phyloP scores from a whole-genome alignment of 1,140 invertebrate species.

The Chironomus striatipennis region DNA sequence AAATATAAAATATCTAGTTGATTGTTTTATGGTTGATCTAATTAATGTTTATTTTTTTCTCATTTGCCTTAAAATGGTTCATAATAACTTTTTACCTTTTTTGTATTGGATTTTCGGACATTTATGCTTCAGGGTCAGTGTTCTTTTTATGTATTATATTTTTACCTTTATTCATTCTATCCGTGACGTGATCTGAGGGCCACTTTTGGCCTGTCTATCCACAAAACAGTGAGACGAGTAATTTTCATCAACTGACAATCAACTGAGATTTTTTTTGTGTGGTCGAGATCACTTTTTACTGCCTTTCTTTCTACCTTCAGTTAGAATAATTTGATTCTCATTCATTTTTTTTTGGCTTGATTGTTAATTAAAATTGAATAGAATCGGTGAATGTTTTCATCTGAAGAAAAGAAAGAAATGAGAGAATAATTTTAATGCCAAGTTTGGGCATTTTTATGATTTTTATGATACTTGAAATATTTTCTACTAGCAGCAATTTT shows the following conservation, averaged over 20 bases:
- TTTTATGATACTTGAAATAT: no score
- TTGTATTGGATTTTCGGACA: neutral
- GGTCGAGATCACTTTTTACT: neutral
- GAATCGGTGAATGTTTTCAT: constrained; percentile 2
- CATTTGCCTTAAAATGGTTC: neutral
- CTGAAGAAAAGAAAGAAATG: no score
- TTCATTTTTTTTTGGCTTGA: constrained; percentile 1
- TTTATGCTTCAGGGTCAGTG: constrained; percentile 6
- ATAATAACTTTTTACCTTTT: neutral
- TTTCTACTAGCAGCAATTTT: neutral
- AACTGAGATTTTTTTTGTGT: neutral
- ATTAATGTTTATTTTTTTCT: neutral
- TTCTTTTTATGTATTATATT: neutral
- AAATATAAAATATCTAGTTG: neutral
- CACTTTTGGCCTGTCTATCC: neutral
- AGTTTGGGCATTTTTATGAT: neutral
- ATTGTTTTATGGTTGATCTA: constrained; percentile 9
- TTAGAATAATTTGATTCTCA: neutral
- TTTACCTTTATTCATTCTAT: neutral
- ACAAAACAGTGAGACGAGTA: neutral
- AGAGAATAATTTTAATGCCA: neutral
- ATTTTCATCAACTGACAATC: constrained; percentile 1
- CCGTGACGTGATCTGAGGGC: neutral
- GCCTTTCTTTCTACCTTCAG: neutral
- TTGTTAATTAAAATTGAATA: constrained; percentile 15